These are phyloP conservation scores for Percopsis transmontana DNA, from an alignment of 2,113 vertebrate species.

Conservation along the genomic window DNA sequence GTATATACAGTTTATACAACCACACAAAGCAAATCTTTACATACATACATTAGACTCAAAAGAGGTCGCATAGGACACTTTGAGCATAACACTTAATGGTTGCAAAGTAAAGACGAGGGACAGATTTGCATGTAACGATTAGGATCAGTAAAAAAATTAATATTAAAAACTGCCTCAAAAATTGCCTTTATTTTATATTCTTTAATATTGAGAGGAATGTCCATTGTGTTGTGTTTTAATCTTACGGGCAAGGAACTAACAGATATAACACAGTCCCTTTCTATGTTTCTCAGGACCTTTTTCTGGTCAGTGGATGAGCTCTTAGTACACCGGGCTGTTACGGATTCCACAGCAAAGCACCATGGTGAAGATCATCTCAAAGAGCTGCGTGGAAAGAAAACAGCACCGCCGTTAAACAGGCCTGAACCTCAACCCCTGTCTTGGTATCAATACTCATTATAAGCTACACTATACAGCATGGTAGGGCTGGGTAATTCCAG, in stretches of 20 bases:
- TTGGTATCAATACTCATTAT: background rate
- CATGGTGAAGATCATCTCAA: conserved; percentile 79
- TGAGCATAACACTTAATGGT: conserved; percentile 29
- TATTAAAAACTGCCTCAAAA: conserved; percentile 20
- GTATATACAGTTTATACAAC: conserved; percentile 74
- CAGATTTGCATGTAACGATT: background rate
- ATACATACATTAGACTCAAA: conserved; percentile 47
- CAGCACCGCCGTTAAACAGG: background rate
- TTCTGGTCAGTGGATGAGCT: conserved; percentile 5
- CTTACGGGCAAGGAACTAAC: conserved; percentile 18
- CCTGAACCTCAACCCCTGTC: background rate
- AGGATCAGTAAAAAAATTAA: conserved; percentile 7
- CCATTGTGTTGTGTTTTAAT: conserved; percentile 21
- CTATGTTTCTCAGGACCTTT: background rate
- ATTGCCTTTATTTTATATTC: conserved; percentile 22
- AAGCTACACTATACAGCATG: background rate
- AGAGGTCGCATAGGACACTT: conserved; percentile 46
- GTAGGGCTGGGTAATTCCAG: too few relatives aligned
- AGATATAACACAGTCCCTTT: conserved; percentile 19
- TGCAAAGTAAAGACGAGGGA: conserved; percentile 12
- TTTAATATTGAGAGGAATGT: conserved; percentile 38
- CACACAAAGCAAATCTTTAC: conserved; percentile 52
- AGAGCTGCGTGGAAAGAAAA: conserved; percentile 53
- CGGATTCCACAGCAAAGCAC: conserved; percentile 76
- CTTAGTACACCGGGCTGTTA: conserved; percentile 68